These are phyloP conservation scores for Pseudopipra pipra DNA, from an alignment of 2,113 vertebrate genomes.

Conservation along the genomic window DNA sequence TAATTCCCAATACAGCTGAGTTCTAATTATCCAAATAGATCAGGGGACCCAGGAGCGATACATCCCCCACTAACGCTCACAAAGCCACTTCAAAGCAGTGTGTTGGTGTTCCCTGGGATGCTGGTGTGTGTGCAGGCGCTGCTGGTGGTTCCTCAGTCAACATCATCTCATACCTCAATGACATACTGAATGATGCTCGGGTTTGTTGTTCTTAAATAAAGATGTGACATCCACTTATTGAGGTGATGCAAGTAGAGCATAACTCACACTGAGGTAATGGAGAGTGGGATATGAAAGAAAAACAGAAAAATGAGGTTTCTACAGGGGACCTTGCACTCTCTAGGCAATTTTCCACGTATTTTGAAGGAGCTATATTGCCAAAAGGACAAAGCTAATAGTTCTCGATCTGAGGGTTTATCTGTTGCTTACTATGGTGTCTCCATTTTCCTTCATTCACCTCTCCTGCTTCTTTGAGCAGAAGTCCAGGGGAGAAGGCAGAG, in stretches of 20 bases:
- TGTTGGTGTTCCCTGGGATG: not conserved
- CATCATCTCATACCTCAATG: not conserved
- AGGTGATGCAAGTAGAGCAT: not conserved
- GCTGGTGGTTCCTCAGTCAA: not conserved
- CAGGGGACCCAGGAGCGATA: not conserved
- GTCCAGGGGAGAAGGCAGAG: not conserved
- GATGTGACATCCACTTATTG: not conserved
- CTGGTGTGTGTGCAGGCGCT: not conserved
- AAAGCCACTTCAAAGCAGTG: not conserved
- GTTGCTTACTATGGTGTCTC: not conserved
- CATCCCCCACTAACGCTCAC: not conserved
- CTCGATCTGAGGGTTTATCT: not conserved
- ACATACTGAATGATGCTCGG: not conserved
- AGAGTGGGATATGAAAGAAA: not conserved
- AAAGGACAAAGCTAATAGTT: not conserved
- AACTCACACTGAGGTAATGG: not conserved
- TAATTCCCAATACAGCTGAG: constrained; percentile 25
- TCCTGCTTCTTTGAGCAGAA: not conserved
- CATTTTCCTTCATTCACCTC: not conserved
- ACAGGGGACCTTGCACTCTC: not conserved
- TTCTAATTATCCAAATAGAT: constrained; percentile 42
- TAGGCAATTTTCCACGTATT: not conserved
- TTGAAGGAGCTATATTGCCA: not conserved
- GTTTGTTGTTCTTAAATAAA: not conserved
- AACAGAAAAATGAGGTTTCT: not conserved